Evolutionary conservation across 2,888 invertebrate species (phyloP).

Genomic region (Torymus tubicola): DNA sequence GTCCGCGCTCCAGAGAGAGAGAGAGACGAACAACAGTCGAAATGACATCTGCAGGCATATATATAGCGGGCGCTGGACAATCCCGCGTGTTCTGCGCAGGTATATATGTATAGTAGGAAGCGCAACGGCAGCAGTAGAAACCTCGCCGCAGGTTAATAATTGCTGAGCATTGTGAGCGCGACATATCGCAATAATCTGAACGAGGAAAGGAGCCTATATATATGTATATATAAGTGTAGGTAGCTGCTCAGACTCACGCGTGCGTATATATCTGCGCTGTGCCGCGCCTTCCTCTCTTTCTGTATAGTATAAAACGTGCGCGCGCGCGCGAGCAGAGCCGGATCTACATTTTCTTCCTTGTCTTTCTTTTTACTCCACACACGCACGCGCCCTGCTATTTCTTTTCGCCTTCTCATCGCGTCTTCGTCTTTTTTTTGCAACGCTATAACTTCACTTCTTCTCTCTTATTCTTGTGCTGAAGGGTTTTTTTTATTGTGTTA

Average conservation of each 20-base stretch:
- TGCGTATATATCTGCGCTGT: too few species aligned
- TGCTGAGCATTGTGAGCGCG: conserved; percentile 68
- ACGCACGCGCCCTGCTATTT: conserved; percentile 17
- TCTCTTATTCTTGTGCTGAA: neutral
- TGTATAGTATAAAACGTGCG: too few species aligned
- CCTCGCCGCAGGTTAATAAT: conserved; percentile 69
- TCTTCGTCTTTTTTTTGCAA: conserved; percentile 1
- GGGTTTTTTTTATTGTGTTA: neutral
- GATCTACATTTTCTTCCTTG: conserved; percentile 55
- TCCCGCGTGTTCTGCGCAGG: neutral
- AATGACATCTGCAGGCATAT: conserved; percentile 55
- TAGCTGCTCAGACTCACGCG: conserved; percentile 37
- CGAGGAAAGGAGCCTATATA: conserved; percentile 11
- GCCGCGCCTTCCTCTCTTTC: conserved; percentile 27
- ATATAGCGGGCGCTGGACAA: conserved; percentile 11
- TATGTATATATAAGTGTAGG: conserved; percentile 22
- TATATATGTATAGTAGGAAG: neutral
- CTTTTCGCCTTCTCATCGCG: conserved; percentile 41
- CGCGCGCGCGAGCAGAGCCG: conserved; percentile 7
- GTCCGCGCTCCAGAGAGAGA: neutral
- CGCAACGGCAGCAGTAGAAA: neutral
- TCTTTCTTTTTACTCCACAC: conserved; percentile 43
- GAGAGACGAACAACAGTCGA: neutral
- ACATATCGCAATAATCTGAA: conserved; percentile 68
- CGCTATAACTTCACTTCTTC: neutral